A percentile compares a stretch with the other conserved stretches of the same genome.
Conservation (phyloP, 2,888 invertebrate genomes). For the Andrena chrysosceles region DNA sequence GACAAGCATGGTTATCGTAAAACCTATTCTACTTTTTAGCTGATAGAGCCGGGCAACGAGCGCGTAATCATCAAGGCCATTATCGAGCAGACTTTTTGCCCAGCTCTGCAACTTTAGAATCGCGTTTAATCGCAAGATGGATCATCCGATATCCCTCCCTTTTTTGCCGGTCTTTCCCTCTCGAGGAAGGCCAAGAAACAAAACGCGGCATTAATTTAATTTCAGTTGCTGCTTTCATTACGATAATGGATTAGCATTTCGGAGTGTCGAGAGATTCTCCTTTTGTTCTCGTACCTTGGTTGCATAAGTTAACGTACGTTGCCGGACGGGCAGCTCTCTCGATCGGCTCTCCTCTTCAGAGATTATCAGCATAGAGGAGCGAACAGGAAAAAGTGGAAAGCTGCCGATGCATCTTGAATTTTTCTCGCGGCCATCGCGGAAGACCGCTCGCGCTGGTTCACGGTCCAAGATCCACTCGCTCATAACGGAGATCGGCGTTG, state of each 20-base stretch:
- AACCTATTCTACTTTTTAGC: slow-evolving; percentile 39
- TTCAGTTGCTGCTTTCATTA: slow-evolving; percentile 39
- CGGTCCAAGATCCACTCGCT: slow-evolving; percentile 7
- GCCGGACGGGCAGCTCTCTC: not conserved
- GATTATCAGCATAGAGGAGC: not conserved
- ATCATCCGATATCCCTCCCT: slow-evolving; percentile 41
- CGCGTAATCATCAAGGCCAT: slow-evolving; percentile 48
- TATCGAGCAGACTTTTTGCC: slow-evolving; percentile 46
- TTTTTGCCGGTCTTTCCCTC: not conserved
- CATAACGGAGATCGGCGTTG: slow-evolving; percentile 36
- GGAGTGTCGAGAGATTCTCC: slow-evolving; percentile 4
- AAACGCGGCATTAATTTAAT: slow-evolving; percentile 40
- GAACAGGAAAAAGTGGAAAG: not conserved
- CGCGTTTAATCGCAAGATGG: slow-evolving; percentile 49
- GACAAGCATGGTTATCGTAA: slow-evolving; percentile 20
- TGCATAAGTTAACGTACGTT: not conserved
- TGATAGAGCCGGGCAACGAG: slow-evolving; percentile 35
- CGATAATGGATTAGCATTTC: slow-evolving; percentile 13
- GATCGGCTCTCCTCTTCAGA: not conserved
- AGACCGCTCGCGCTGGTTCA: not conserved
- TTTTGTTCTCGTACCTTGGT: slow-evolving; percentile 4
- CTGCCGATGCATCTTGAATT: slow-evolving; percentile 4
- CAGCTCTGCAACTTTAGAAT: slow-evolving; percentile 38
- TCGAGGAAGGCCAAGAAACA: slow-evolving; percentile 5
- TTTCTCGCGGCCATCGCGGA: not conserved